Base-by-base conservation (phyloP, 1,140 invertebrate species). In the Fopius arisanus region DNA sequence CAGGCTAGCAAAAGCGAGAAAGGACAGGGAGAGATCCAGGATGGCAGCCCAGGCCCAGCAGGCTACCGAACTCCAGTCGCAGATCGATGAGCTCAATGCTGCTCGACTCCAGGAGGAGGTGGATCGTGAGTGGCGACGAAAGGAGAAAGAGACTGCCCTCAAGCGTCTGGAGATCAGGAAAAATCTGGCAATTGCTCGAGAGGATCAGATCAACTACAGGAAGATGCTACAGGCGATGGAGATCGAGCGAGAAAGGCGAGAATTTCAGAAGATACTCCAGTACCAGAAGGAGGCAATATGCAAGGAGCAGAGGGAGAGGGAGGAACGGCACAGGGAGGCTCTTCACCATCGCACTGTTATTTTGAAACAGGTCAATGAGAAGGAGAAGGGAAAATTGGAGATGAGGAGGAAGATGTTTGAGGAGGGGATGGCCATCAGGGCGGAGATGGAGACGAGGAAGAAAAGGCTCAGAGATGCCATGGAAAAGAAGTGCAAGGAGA, bases 331-430 rank as follows among this genome's bases (percentile, higher is more conserved):
- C 0, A 77, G 79, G 2, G 73, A 86, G 62, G 77, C 81, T 31
- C 65, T 78, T 0, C 33, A 74, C 21, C 78, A 86, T 59, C 79
- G 84, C 7, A 82, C 29, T n/a, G 84, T 85, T 74, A 88, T 88
- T 78, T 73, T 88, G 31, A 85, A 85, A 72, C 86, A 88, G 84
- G 92, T 94, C 21, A 91, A 93, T 79, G 90, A 92, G 69, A 93
- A 92, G 77, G 92, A 93, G 81, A 87, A 87, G 23, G 88, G 92
- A 74, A 89, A 89, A 82, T 91, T 92, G 5, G 87, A 90, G 14
- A 75, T 88, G 0, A 87, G 91, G 7, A 89, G 92, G 78, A 90
- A 89, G 77, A 88, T 89, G 48, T 91, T 90, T 78, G 90, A 92
- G 75, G 92, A 93, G 82, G 92, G 92, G 4, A 78, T 91, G 6